Conservation (phyloP, 92 coral and sea anemone species). For the Porites cylindrica region DNA sequence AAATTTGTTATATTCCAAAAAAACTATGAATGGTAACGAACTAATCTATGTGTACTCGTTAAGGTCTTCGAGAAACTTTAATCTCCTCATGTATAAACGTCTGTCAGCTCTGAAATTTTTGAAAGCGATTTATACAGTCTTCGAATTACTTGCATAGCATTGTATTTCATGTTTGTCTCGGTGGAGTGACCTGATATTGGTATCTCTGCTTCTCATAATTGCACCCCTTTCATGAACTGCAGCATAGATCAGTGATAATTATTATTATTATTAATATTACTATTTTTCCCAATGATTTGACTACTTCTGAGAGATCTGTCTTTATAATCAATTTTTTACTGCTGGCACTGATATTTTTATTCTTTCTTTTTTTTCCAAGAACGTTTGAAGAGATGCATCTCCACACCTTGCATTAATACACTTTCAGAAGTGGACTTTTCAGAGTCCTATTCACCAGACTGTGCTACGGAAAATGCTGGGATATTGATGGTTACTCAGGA, state of each 20-base stretch:
- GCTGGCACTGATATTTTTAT: not conserved
- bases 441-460: conserved; percentile 54
- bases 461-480: conserved; percentile 78
- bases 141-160: conserved; percentile 9
- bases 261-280: too few relatives aligned
- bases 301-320: not conserved
- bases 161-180: not conserved
- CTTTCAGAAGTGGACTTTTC: conserved; percentile 62
- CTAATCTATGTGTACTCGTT: too few relatives aligned
- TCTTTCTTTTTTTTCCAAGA: conserved; percentile 49
- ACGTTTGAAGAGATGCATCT: conserved; percentile 81
- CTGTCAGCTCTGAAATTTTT: conserved; percentile 14
- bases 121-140: not conserved
- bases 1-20: not conserved
- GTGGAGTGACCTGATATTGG: not conserved
- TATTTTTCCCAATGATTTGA: too few relatives aligned
- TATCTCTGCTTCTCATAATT: not conserved
- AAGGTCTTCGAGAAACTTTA: too few relatives aligned
- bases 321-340: not conserved
- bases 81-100: not conserved
- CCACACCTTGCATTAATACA: conserved; percentile 79
- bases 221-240: too few relatives aligned
- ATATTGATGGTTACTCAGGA: conserved; percentile 67
- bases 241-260: too few relatives aligned
- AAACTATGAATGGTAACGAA: too few relatives aligned